These are phyloP conservation scores for Apodemus agrarius DNA, from an alignment of 2,797 vertebrate genomes.

Conservation along the genomic window DNA sequence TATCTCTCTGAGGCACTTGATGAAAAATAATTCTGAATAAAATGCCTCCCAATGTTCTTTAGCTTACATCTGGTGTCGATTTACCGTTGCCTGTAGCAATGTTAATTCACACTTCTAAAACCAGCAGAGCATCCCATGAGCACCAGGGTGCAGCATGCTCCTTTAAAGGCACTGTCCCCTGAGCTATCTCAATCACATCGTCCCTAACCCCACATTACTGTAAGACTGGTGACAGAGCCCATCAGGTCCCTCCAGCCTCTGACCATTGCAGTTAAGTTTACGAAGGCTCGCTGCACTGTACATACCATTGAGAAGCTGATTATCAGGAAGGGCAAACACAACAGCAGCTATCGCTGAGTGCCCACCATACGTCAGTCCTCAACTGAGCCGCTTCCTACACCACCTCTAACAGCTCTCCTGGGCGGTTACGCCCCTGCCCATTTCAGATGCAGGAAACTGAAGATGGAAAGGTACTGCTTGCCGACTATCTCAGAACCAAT, in stretches of 20 bases:
- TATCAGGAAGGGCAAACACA: background rate
- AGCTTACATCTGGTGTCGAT: background rate
- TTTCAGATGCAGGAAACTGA: slow-evolving; percentile 36
- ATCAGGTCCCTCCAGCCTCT: background rate
- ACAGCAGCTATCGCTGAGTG: background rate
- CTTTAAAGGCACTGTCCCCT: background rate
- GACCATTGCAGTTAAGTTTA: background rate
- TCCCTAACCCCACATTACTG: background rate
- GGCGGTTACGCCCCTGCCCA: no score
- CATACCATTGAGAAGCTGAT: background rate
- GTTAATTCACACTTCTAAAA: background rate
- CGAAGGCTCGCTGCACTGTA: background rate
- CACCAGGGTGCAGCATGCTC: no score
- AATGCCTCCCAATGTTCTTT: background rate
- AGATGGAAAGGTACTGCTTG: background rate
- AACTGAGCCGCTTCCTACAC: background rate
- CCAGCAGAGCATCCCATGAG: background rate
- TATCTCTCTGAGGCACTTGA: background rate
- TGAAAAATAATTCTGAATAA: background rate
- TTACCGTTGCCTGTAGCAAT: background rate
- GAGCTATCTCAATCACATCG: no score
- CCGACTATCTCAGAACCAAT: background rate
- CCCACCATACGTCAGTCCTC: background rate
- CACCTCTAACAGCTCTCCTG: background rate
- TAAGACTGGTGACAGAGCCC: background rate